phyloP scores from a whole-genome alignment of 2,888 invertebrate species.

The Xestia sexstrigata region DNA sequence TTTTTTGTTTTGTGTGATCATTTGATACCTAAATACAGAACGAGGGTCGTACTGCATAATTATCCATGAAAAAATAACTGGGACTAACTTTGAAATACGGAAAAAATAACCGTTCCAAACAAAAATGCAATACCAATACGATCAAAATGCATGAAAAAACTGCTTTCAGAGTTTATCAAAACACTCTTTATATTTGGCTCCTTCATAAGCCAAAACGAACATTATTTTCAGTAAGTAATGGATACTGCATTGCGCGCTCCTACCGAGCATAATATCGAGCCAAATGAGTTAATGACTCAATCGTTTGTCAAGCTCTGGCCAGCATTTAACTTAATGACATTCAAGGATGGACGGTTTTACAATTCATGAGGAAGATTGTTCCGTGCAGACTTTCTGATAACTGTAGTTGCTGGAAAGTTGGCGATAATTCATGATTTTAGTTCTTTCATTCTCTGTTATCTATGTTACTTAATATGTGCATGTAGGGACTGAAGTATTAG shows the following conservation, averaged over 20 bases:
- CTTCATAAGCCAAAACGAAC: background rate
- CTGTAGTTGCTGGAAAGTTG: slow-evolving; percentile 4
- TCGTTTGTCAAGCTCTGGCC: slow-evolving; percentile 31
- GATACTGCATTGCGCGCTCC: slow-evolving; percentile 24
- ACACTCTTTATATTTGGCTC: too few species aligned
- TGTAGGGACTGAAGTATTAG: background rate
- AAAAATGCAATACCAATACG: background rate
- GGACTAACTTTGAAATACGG: background rate
- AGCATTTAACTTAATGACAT: slow-evolving; percentile 44
- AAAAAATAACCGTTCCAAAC: background rate
- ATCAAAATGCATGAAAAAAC: background rate
- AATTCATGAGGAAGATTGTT: slow-evolving; percentile 1
- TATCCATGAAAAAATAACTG: too few species aligned
- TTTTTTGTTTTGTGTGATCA: background rate
- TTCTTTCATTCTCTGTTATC: background rate
- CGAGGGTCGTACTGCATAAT: too few species aligned
- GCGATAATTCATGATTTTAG: background rate
- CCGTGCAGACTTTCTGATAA: slow-evolving; percentile 2
- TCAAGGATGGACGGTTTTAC: slow-evolving; percentile 24
- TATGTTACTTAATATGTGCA: background rate
- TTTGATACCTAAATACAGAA: background rate
- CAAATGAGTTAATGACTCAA: slow-evolving; percentile 28
- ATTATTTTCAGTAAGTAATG: background rate
- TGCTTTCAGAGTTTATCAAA: background rate
- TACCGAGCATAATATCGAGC: slow-evolving; percentile 12